Evolutionary conservation across 2,888 invertebrate species (phyloP), one percentile per base, ranked within the genome.

Genomic region (Ochropleura plecta): DNA sequence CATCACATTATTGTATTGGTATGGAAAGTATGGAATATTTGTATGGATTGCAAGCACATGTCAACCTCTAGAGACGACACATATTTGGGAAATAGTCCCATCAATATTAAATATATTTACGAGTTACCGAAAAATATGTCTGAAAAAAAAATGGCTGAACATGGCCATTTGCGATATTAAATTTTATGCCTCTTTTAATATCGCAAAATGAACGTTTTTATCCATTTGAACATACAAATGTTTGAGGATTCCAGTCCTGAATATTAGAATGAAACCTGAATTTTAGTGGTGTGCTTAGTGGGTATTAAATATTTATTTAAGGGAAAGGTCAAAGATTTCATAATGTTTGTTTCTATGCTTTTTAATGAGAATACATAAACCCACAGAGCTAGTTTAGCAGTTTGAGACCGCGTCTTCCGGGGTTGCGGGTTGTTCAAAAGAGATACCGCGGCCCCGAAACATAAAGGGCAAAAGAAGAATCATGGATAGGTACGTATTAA

Each of bases 81-180:
- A 60, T 55, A 55, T n/a, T 49, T 20, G 5, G 6, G 0, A 67
- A 48, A 48, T 64, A 59, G 51, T 57, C 10, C 42, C 14, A 53
- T 68, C 48, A 68, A 74, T 65, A 64, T 68, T 68, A 64, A 64
- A 73, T 63, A 73, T 46, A n/a, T 78, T 65, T 63, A 73, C 55
- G 10, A 46, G 46, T n/a, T 44, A 49, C 72, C 18, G 7, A 67
- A 70, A 78, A 60, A 73, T 42, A 66, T 70, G 65, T 63, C 55
- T 42, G 18, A 53, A 63, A 66, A 76, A 76, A 76, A 62, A 67
- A 60, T 42, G 20, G 30, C 64, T 73, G 79, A 82, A 75, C 57
- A 9, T 63, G 42, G 53, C 82, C 76, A 84, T 84, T 82, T 82
- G 71, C 44, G 69, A 84, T 84, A 84, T 84, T 80, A 84, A 84